These are phyloP conservation scores for Lymantria monacha DNA, from an alignment of 2,888 invertebrate genomes.

Conservation along the genomic window DNA sequence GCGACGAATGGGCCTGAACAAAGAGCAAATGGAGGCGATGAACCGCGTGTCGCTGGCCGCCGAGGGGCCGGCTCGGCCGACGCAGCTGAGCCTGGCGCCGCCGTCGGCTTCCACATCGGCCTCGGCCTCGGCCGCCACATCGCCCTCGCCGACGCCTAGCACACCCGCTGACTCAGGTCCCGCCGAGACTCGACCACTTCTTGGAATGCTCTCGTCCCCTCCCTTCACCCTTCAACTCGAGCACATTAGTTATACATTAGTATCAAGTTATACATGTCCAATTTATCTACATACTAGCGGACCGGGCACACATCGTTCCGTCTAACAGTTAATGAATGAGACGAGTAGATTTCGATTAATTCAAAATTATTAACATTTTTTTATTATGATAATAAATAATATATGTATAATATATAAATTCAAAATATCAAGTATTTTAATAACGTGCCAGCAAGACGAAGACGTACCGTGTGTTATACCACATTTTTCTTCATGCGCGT, in stretches of 20 bases:
- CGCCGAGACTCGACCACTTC: constrained; percentile 55
- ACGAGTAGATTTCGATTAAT: too few relatives aligned
- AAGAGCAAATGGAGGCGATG: constrained; percentile 81
- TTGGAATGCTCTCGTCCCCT: constrained; percentile 56
- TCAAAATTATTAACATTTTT: too few relatives aligned
- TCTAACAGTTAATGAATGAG: too few relatives aligned
- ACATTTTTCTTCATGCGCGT: too few relatives aligned
- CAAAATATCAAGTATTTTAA: too few relatives aligned
- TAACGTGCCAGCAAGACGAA: too few relatives aligned
- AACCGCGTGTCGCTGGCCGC: constrained; percentile 72
- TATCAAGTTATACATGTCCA: background rate
- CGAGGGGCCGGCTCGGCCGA: constrained; percentile 60
- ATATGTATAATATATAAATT: too few relatives aligned
- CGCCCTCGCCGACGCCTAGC: constrained; percentile 81
- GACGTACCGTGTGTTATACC: too few relatives aligned
- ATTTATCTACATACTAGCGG: too few relatives aligned
- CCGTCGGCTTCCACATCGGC: constrained; percentile 42
- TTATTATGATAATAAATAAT: too few relatives aligned
- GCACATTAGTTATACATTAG: constrained; percentile 3
- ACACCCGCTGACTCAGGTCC: constrained; percentile 81
- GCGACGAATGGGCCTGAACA: constrained; percentile 81
- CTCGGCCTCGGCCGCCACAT: constrained; percentile 61
- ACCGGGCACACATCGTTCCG: too few relatives aligned
- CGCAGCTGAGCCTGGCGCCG: constrained; percentile 73
- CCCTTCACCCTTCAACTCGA: constrained; percentile 20